Conservation (phyloP, 2,888 invertebrate genomes). For the Hemithea aestivaria region DNA sequence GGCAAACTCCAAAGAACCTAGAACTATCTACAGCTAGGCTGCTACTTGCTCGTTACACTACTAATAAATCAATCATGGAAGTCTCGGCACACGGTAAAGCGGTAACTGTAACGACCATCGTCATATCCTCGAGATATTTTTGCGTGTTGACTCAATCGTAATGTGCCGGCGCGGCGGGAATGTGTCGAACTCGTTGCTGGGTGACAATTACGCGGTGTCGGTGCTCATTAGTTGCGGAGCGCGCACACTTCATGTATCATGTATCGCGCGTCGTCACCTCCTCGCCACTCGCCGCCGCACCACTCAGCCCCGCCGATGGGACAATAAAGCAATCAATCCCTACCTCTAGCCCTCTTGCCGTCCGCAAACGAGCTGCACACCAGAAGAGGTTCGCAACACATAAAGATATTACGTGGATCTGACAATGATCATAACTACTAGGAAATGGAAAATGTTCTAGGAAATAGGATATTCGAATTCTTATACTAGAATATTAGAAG, state of each 20-base stretch:
- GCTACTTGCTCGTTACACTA: conserved; percentile 43
- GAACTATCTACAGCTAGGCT: conserved; percentile 32
- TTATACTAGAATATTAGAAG: conserved; percentile 23
- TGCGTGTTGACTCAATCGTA: conserved; percentile 53
- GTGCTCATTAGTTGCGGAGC: conserved; percentile 65
- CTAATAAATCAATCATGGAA: conserved; percentile 53
- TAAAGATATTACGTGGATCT: conserved; percentile 40
- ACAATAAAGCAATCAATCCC: conserved; percentile 77
- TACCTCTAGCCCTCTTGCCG: conserved; percentile 41
- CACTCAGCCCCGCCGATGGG: conserved; percentile 38
- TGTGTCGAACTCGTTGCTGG: conserved; percentile 40
- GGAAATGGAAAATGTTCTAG: too few species aligned
- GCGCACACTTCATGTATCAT: conserved; percentile 71
- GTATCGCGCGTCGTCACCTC: conserved; percentile 66
- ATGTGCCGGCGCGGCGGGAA: conserved; percentile 36
- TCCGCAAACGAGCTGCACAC: conserved; percentile 55
- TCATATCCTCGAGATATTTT: conserved; percentile 52
- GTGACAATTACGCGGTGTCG: conserved; percentile 66
- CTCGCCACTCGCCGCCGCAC: conserved; percentile 46
- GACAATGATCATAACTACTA: conserved; percentile 34
- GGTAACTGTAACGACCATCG: conserved; percentile 44
- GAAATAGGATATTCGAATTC: conserved; percentile 13
- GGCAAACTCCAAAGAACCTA: too few species aligned
- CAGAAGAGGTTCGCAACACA: conserved; percentile 33
- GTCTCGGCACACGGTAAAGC: conserved; percentile 25